phyloP scores from a whole-genome alignment of 2,888 invertebrate genomes.

The Drosophila macrospina region DNA sequence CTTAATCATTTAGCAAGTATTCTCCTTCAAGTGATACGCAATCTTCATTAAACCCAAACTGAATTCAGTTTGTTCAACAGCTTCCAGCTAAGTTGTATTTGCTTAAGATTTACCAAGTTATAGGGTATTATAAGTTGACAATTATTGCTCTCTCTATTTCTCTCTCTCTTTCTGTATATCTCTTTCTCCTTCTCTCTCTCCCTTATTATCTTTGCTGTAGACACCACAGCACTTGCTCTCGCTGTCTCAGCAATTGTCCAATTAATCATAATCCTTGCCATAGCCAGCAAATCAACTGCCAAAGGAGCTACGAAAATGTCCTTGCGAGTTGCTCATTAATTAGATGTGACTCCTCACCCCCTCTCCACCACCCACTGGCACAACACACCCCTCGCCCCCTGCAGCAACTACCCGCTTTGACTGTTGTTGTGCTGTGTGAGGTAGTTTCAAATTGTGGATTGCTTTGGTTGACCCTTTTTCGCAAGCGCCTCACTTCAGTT shows the following conservation, averaged over 20 bases:
- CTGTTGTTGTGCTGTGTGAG: not conserved
- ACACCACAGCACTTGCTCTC: not conserved
- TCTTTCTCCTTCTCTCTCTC: not conserved
- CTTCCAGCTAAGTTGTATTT: too few species aligned
- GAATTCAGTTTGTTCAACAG: too few species aligned
- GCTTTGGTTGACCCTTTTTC: conserved; percentile 23
- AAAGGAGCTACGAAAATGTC: conserved; percentile 14
- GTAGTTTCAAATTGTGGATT: not conserved
- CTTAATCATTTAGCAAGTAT: too few species aligned
- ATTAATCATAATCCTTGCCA: conserved; percentile 47
- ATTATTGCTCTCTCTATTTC: not conserved
- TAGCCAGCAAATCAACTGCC: conserved; percentile 20
- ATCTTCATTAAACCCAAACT: too few species aligned
- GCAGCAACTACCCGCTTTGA: not conserved
- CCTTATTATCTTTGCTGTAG: not conserved
- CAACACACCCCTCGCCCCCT: too few species aligned
- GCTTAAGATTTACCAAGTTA: not conserved
- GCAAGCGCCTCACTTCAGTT: conserved; percentile 19
- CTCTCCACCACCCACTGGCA: not conserved
- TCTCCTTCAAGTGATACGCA: too few species aligned
- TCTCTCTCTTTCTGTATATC: not conserved
- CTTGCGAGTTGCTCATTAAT: conserved; percentile 37
- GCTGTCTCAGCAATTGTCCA: conserved; percentile 15
- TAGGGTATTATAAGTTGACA: not conserved
- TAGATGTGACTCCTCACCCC: conserved; percentile 5